Percentiles rank a stretch among this genome's conserved stretches.
phyloP scores from a whole-genome alignment of 2,888 invertebrate genomes.

The Acronicta leporina region DNA sequence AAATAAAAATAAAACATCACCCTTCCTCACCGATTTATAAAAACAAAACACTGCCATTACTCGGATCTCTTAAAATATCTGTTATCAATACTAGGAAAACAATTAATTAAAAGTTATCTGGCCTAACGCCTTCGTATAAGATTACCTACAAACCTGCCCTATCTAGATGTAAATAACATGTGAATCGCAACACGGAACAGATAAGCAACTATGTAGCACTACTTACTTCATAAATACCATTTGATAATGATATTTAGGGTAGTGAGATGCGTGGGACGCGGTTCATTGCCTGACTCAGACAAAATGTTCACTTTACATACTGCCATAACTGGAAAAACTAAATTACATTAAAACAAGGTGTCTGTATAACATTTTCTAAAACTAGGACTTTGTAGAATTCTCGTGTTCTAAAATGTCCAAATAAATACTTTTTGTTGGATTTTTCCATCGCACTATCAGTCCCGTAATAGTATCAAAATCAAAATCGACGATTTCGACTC shows the following conservation, averaged over 20 bases:
- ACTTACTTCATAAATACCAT: constrained; percentile 44
- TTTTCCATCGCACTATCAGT: no score
- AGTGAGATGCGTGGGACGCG: constrained; percentile 42
- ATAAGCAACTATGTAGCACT: constrained; percentile 41
- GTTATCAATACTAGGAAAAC: constrained; percentile 7
- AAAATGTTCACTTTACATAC: constrained; percentile 27
- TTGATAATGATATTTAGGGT: constrained; percentile 46
- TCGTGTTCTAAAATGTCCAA: no score
- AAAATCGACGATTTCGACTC: no score
- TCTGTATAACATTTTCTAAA: not conserved
- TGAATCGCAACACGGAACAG: constrained; percentile 38
- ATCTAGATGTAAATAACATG: constrained; percentile 47
- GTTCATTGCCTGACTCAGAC: constrained; percentile 45
- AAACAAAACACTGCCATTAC: no score
- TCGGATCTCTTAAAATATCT: not conserved
- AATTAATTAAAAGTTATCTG: constrained; percentile 18
- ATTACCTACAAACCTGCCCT: constrained; percentile 27
- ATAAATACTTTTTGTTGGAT: no score
- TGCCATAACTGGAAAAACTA: constrained; percentile 11
- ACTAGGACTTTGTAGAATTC: no score
- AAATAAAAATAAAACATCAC: no score
- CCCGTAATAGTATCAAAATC: not conserved
- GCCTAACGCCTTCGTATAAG: constrained; percentile 12
- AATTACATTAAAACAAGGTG: not conserved
- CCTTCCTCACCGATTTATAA: no score